phyloP scores from a whole-genome alignment of 1,140 invertebrate genomes.

The Drosophila jambulina region DNA sequence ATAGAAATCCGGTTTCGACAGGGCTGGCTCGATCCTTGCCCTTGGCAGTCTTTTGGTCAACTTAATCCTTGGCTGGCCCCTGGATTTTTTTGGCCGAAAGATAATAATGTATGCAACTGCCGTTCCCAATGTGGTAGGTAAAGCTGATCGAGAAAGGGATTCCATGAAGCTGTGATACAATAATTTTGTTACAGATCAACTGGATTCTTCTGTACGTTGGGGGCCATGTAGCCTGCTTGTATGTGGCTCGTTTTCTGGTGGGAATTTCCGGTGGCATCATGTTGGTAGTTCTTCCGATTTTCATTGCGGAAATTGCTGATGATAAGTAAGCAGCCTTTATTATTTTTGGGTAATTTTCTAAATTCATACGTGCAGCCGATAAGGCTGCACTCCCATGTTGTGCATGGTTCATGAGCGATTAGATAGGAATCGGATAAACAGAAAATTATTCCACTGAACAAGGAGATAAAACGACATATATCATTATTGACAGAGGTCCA shows the following conservation, averaged over 20 bases:
- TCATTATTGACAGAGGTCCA: neutral
- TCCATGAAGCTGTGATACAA: neutral
- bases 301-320: conserved; percentile 74
- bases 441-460: neutral
- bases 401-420: neutral
- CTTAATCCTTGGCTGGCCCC: conserved; percentile 47
- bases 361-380: neutral
- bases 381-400: neutral
- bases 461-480: neutral
- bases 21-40: conserved; percentile 59
- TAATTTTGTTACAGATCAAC: conserved; percentile 32
- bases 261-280: conserved; percentile 74
- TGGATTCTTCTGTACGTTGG: conserved; percentile 68
- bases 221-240: conserved; percentile 59
- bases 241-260: conserved; percentile 78
- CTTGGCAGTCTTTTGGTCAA: conserved; percentile 45
- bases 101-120: conserved; percentile 57
- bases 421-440: neutral
- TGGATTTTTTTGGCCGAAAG: conserved; percentile 63
- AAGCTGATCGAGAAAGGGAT: neutral
- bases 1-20: neutral
- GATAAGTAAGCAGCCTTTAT: conserved; percentile 44
- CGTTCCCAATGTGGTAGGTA: conserved; percentile 65
- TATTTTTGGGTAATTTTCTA: neutral
- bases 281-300: conserved; percentile 63